Percentiles rank a stretch among this genome's conserved stretches.
Conservation (phyloP, 2,797 vertebrate genomes). For the Peromyscus nudipes region DNA sequence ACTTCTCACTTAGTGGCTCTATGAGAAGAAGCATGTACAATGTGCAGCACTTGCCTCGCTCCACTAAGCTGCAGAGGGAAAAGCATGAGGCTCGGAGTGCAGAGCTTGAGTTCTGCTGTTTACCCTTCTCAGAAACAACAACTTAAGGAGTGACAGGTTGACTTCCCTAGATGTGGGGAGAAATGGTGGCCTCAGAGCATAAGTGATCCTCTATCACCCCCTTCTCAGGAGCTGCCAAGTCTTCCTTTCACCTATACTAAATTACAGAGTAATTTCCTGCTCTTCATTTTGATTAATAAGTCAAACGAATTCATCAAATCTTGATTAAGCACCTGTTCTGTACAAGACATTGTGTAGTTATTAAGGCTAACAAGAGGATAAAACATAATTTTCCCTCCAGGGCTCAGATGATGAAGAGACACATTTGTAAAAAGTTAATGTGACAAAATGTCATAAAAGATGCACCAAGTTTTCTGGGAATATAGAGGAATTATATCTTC, state of each 20-base stretch:
- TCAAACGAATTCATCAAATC: slow-evolving; percentile 79
- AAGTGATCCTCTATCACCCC: neutral
- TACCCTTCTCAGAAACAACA: neutral
- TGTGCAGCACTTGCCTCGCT: neutral
- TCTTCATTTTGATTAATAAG: slow-evolving; percentile 80
- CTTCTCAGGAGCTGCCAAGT: neutral
- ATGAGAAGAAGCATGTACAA: neutral
- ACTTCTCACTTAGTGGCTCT: neutral
- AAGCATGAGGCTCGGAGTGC: neutral
- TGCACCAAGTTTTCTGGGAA: neutral
- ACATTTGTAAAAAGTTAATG: slow-evolving; percentile 53
- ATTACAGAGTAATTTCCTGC: slow-evolving; percentile 74
- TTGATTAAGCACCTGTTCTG: slow-evolving; percentile 78
- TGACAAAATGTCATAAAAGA: slow-evolving; percentile 69
- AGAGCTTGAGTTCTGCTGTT: neutral
- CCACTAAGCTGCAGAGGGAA: neutral
- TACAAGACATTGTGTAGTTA: slow-evolving; percentile 64
- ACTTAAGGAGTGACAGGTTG: neutral
- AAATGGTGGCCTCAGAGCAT: neutral
- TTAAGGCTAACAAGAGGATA: slow-evolving; percentile 58
- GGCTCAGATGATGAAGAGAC: slow-evolving; percentile 23
- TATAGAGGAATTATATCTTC: slow-evolving; percentile 1
- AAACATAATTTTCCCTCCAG: slow-evolving; percentile 48
- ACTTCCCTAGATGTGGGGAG: neutral
- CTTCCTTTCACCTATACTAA: slow-evolving; percentile 63